Evolutionary conservation across 2,888 invertebrate genomes (phyloP).

Genomic region (Apoda limacodes): DNA sequence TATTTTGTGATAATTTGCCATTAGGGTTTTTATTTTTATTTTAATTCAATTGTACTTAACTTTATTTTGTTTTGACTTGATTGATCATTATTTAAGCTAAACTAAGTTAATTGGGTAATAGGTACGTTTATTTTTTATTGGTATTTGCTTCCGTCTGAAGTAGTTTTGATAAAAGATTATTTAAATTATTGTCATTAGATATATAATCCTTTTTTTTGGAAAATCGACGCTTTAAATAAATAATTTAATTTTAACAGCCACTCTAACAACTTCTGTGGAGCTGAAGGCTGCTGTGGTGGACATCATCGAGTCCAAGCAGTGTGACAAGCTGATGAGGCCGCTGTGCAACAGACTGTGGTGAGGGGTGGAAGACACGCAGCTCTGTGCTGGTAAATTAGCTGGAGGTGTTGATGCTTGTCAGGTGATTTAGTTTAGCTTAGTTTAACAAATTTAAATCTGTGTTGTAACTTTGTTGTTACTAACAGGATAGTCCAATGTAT

Average conservation of each 20-base stretch:
- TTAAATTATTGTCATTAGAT: too few species aligned
- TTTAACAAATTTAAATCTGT: not conserved
- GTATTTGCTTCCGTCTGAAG: too few species aligned
- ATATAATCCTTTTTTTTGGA: too few species aligned
- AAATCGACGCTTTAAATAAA: not conserved
- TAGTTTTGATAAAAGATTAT: too few species aligned
- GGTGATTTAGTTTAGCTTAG: slow-evolving; percentile 22
- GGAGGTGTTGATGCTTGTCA: slow-evolving; percentile 49
- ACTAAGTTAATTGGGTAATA: too few species aligned
- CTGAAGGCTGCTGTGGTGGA: slow-evolving; percentile 37
- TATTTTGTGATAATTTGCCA: too few species aligned
- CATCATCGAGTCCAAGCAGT: slow-evolving; percentile 28
- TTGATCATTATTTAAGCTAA: too few species aligned
- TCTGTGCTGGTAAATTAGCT: slow-evolving; percentile 42
- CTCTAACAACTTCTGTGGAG: slow-evolving; percentile 27
- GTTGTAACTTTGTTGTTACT: not conserved
- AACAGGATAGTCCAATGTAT: too few species aligned
- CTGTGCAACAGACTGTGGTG: slow-evolving; percentile 35
- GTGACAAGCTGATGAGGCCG: slow-evolving; percentile 25
- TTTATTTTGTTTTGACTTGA: too few species aligned
- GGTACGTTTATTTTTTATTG: too few species aligned
- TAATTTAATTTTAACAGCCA: slow-evolving; percentile 20
- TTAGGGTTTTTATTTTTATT: too few species aligned
- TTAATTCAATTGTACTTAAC: too few species aligned
- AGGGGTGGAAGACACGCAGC: slow-evolving; percentile 33